Evolutionary conservation across 2,888 invertebrate species (phyloP), one percentile per base, ranked within the genome.

Genomic region (Arenicola marina): DNA sequence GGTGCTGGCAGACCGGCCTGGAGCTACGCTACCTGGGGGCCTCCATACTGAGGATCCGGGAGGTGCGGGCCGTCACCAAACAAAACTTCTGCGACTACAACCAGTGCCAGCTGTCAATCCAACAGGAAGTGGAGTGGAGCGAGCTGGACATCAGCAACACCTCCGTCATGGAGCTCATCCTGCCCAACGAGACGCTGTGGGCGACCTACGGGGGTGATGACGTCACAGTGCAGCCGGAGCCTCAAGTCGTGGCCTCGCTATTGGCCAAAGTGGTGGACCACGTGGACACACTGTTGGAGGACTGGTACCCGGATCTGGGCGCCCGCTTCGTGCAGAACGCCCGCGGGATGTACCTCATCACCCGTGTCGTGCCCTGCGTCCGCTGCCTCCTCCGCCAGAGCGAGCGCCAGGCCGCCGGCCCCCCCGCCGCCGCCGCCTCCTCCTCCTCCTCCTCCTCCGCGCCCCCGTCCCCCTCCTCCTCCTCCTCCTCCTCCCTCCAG

Each of bases 301-400:
- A 99, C 84, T 99, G 98, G 98, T 98, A 95, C 83, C 97, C 96
- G 0, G 93, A 69, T 0, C 85, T 96, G 58, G 97, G 97, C 26
- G 96, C 96, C 0, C 88, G 98, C 45, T 99, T 99, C 85, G 95
- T 96, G 1, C 98, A 99, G 83, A 97, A 97, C 0, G 95, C 95
- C 0, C 95, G 96, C 68, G 98, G 98, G 0, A 89, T 93, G 75
- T 92, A 96, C 81, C 86, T 99, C 44, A 93, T 99, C 57, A 97
- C 96, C 0, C 88, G 98, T 11, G 84, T 97, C 60, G 92, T 97
- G 67, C 92, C 96, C 0, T 99, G 99, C 80, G 92, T 94, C 0
- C 88, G 89, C 31, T 99, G 98, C 80, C 85, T 96, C n/a, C 68
- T 77, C 38, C 67, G 54, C 24, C 68, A 72, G 65, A 44, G 28